Conservation (phyloP, 2,888 invertebrate species). For the Anaspis maculata region DNA sequence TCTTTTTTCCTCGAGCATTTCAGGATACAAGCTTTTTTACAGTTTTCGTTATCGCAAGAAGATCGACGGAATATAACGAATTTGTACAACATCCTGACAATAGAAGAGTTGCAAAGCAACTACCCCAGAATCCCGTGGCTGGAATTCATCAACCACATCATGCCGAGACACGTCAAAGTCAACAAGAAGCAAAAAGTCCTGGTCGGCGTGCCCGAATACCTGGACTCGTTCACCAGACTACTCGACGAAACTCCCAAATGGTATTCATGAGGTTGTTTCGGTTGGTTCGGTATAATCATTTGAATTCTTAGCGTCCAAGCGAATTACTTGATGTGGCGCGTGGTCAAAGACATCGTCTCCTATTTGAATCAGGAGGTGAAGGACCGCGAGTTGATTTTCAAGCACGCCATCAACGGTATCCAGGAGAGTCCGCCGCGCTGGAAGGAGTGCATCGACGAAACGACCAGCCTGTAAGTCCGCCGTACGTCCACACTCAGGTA, state of each 20-base stretch:
- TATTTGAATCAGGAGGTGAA: conserved; percentile 68
- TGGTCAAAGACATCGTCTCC: conserved; percentile 66
- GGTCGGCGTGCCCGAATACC: conserved; percentile 44
- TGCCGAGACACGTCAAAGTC: conserved; percentile 31
- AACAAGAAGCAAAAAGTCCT: conserved; percentile 40
- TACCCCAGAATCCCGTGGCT: conserved; percentile 42
- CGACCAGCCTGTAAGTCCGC: conserved; percentile 41
- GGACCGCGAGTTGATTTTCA: conserved; percentile 64
- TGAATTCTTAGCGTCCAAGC: conserved; percentile 52
- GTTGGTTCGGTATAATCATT: no score
- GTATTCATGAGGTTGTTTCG: conserved; percentile 7
- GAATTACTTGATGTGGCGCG: conserved; percentile 86
- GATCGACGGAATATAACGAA: conserved; percentile 14
- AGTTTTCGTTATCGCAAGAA: conserved; percentile 15
- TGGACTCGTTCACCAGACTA: conserved; percentile 33
- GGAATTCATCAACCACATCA: conserved; percentile 42
- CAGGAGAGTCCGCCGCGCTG: conserved; percentile 37
- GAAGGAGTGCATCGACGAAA: conserved; percentile 72
- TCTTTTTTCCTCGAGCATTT: neutral
- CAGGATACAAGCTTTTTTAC: no score
- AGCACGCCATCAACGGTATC: conserved; percentile 66
- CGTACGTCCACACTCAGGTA: neutral
- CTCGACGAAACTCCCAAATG: conserved; percentile 18
- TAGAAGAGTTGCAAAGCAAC: conserved; percentile 40
- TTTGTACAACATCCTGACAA: conserved; percentile 45